A percentile compares a stretch with the other conserved stretches of the same genome.
Evolutionary conservation across 2,113 vertebrate species (phyloP).

Genomic region (Phycodurus eques): DNA sequence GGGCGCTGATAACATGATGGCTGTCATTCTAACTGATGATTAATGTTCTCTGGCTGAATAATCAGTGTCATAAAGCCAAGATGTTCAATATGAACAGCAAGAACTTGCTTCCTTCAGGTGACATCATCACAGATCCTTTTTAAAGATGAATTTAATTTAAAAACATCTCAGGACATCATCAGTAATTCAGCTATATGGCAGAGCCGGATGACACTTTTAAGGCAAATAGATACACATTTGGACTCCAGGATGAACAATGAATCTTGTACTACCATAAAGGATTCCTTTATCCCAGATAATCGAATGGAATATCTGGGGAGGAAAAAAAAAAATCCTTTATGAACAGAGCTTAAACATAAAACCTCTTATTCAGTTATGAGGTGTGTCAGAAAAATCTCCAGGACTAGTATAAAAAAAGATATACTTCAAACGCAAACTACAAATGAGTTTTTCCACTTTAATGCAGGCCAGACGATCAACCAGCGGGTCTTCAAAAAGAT

Average conservation of each 20-base stretch:
- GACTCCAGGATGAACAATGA: constrained; percentile 28
- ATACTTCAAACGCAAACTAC: background rate
- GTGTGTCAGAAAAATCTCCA: background rate
- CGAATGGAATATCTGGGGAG: too few species aligned
- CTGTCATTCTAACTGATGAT: constrained; percentile 45
- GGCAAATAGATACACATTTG: constrained; percentile 8
- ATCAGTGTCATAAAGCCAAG: constrained; percentile 17
- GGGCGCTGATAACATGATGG: constrained; percentile 22
- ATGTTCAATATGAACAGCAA: constrained; percentile 10
- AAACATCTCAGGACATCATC: background rate
- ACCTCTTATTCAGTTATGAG: background rate
- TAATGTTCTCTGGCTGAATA: constrained; percentile 13
- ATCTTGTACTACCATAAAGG: background rate
- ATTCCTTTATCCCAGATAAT: background rate
- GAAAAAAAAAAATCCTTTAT: constrained; percentile 11
- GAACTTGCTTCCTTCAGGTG: background rate
- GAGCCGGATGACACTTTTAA: constrained; percentile 9
- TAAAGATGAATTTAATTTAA: background rate
- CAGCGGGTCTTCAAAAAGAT: background rate
- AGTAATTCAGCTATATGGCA: background rate
- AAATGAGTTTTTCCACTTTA: too few species aligned
- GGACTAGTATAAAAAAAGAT: background rate
- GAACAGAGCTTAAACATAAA: constrained; percentile 19
- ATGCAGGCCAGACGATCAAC: too few species aligned
- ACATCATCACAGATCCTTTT: background rate